Conservation (phyloP, 1,140 invertebrate species). For the Triops cancriformis region DNA sequence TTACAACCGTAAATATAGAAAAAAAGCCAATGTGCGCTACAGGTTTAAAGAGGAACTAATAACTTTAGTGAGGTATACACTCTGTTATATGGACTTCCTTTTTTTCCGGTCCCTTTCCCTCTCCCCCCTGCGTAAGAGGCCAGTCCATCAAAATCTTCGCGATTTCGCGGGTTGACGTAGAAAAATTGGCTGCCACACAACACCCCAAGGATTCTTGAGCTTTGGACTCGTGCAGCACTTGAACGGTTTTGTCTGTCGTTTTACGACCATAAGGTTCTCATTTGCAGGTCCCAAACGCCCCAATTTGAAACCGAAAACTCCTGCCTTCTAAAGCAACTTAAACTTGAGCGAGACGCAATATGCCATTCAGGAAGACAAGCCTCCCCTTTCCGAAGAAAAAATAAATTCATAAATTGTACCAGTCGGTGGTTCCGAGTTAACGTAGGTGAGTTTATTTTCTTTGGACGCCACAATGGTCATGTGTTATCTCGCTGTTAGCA, state of each 20-base stretch:
- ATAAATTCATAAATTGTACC: background rate
- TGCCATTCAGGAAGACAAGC: background rate
- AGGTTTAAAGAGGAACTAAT: background rate
- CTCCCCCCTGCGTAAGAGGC: background rate
- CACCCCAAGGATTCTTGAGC: background rate
- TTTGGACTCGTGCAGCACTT: constrained; percentile 5
- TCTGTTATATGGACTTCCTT: background rate
- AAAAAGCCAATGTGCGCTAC: background rate
- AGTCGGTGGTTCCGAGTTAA: background rate
- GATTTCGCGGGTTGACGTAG: background rate
- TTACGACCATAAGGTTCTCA: constrained; percentile 5
- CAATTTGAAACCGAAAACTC: background rate
- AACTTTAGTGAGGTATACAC: background rate
- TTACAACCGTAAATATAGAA: background rate
- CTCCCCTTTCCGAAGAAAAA: background rate
- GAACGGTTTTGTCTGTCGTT: constrained; percentile 13
- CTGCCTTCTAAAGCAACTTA: background rate
- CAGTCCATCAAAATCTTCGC: background rate
- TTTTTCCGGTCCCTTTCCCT: background rate
- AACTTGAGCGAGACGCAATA: background rate
- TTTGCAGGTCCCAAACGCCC: background rate
- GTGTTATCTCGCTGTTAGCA: background rate
- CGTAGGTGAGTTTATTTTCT: background rate
- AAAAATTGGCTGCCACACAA: constrained; percentile 1
- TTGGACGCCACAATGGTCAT: constrained; percentile 9